Evolutionary conservation across 1,140 invertebrate species (phyloP), one percentile per base, ranked within the genome.

Genomic region (Telenomus remus): DNA sequence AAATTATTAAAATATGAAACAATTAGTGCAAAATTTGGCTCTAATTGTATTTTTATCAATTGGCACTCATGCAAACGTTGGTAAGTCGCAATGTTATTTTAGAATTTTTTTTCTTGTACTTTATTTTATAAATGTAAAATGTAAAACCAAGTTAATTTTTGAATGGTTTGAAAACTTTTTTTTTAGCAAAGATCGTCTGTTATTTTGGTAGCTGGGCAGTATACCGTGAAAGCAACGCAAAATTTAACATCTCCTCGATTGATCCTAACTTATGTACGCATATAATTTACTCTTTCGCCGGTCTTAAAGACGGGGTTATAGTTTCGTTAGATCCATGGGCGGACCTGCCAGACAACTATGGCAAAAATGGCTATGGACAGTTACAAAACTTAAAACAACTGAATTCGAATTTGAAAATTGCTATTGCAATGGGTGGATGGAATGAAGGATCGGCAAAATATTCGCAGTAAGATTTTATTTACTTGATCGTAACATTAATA

Each of bases 381-480:
- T 90, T 27, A 6, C 1, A 84, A 13, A 73, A 75, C 0, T 78
- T 93, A 14, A 93, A 91, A 76, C 55, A 89, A 10, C 59, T 75
- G 7, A 94, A 92, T 81, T 90, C 92, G 0, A 83, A 87, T 0
- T 57, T 92, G 0, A 95, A 95, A 80, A 86, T 90, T 0, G 44
- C 95, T 11, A 78, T 94, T 0, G 92, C 92, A 0, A 91, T 95
- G 55, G 94, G 94, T 10, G 94, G 94, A 0, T 94, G 93, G 93
- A 93, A 91, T 65, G 91, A 93, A 80, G 91, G 90, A 10, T 92
- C 91, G 0, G 39, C 44, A 1, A 92, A 91, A 64, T 94, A 91
- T 80, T 94, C 93, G 0, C 13, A 83, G 78, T 79, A 50, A 70
- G 60, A 63, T 13, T 13, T 44, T 27, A 6, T 27, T n/a, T 39